Evolutionary conservation across 2,888 invertebrate genomes (phyloP), one percentile per base, ranked within the genome.

Genomic region (Calameuta filiformis): DNA sequence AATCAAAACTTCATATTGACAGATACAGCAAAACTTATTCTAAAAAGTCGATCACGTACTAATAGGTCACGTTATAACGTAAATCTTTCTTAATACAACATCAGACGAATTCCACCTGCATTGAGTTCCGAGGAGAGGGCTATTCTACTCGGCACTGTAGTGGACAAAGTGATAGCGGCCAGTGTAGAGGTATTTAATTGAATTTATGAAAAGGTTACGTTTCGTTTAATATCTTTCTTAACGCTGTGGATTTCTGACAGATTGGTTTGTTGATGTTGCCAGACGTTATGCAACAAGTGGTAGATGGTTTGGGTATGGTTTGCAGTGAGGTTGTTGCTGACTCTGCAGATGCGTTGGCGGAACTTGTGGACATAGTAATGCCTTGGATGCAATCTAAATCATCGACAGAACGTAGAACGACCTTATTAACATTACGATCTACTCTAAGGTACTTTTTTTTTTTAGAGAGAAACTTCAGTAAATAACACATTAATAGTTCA

Each of bases 321-420:
- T 88, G 89, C 78, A 86, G 88, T 68, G 89, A 89, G 83, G 83
- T 87, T 33, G 86, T 90, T 23, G 81, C 83, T 0, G 87, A 90
- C 80, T 90, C 89, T 11, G 85, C 90, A 0, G 88, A 90, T 68
- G 88, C 85, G 12, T 78, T 90, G 1, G 89, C 90, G 15, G 86
- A 88, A 30, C 81, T 90, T 23, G 85, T 90, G 23, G 90, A 90
- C 11, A 89, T 89, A 80, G 82, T 90, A 12, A 76, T 88, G 69
- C 89, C 90, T 0, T 90, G 90, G 90, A 89, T 91, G 89, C 89
- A 90, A 76, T 89, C 90, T 0, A 89, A 87, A 73, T 87, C 86
- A 4, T 78, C 78, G 11, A 77, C 84, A 0, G 89, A 90, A 74
- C 85, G 90, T 40, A 85, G 85, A 79, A 87, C 84, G 12, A 86